These are phyloP conservation scores for Hassar affinis DNA, from an alignment of 2,113 vertebrate genomes.

Conservation along the genomic window DNA sequence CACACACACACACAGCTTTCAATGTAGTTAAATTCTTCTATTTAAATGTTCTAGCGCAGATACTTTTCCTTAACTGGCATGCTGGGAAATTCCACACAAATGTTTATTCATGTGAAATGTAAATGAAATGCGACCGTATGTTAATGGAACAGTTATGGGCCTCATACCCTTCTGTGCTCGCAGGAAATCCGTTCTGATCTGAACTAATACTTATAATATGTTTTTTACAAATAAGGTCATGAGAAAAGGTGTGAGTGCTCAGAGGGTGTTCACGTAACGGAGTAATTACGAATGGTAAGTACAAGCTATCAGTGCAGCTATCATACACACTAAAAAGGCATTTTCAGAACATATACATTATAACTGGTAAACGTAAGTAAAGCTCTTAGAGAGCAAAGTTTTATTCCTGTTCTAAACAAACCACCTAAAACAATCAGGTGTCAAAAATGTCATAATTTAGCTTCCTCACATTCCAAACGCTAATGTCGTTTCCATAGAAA, in stretches of 20 bases:
- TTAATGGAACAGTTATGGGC: neutral
- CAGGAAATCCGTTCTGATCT: too few species aligned
- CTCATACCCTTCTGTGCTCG: too few species aligned
- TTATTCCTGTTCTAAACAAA: neutral
- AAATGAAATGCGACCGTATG: neutral
- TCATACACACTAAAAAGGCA: too few species aligned
- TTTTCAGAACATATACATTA: neutral
- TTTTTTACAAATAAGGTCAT: neutral
- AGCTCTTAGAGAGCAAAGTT: too few species aligned
- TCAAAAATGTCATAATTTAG: neutral
- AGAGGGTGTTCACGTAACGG: neutral
- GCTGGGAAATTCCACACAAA: neutral
- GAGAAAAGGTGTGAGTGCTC: neutral
- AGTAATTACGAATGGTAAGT: neutral
- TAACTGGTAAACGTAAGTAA: neutral
- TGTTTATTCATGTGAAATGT: neutral
- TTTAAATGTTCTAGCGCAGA: neutral
- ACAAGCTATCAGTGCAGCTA: neutral
- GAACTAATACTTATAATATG: neutral
- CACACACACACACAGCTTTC: slow-evolving; percentile 32
- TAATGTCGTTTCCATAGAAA: neutral
- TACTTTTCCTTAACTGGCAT: neutral
- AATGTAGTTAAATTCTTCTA: neutral
- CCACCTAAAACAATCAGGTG: neutral
- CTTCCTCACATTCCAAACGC: neutral